These are phyloP conservation scores for Chouioia cunea DNA, from an alignment of 2,888 invertebrate genomes.

Conservation along the genomic window DNA sequence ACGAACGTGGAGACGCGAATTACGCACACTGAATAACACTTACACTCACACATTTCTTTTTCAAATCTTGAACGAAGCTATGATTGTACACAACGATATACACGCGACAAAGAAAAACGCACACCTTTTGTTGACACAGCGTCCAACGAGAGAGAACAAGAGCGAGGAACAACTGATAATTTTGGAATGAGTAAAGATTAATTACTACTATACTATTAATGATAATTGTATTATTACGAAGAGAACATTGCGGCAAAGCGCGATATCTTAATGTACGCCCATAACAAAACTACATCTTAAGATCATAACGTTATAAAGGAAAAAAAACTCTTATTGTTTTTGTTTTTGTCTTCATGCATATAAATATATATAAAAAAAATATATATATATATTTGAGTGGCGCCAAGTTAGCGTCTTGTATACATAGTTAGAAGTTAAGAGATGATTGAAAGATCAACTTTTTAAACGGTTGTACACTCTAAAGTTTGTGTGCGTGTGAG, in stretches of 20 bases:
- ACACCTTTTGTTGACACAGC: conserved; percentile 9
- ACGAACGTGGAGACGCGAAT: conserved; percentile 10
- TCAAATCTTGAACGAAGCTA: not conserved
- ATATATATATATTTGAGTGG: conserved; percentile 21
- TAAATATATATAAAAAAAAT: conserved; percentile 40
- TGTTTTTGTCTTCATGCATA: conserved; percentile 42
- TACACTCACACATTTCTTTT: conserved; percentile 18
- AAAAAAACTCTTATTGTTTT: conserved; percentile 42
- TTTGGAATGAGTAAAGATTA: conserved; percentile 30
- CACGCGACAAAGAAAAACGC: conserved; percentile 7
- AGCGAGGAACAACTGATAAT: conserved; percentile 32
- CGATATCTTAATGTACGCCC: conserved; percentile 33
- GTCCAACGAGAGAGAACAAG: conserved; percentile 32
- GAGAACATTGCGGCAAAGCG: conserved; percentile 39
- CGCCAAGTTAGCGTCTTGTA: conserved; percentile 22
- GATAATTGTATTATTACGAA: conserved; percentile 47
- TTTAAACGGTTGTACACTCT: conserved; percentile 9
- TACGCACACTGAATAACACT: conserved; percentile 26
- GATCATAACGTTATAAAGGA: conserved; percentile 37
- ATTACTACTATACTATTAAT: conserved; percentile 42
- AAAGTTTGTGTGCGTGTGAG: conserved; percentile 9
- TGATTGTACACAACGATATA: conserved; percentile 10
- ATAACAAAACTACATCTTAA: conserved; percentile 28
- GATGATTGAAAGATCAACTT: conserved; percentile 26
- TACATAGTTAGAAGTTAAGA: conserved; percentile 35